Conservation (phyloP, 2,888 invertebrate genomes). For the Fragum whitleyi region DNA sequence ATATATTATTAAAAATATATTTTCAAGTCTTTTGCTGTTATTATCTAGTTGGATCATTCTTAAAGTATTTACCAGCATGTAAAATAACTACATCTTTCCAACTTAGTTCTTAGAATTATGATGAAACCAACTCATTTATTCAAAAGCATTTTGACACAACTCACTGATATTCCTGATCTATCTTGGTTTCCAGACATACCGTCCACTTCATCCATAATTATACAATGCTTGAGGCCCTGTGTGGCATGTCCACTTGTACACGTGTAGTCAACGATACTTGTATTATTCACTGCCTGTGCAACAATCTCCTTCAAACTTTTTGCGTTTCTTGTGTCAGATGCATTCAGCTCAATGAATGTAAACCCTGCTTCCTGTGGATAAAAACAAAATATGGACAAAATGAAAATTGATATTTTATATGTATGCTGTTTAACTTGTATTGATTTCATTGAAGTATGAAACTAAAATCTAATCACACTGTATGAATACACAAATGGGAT, state of each 20-base stretch:
- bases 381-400: neutral
- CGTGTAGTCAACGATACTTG: conserved; percentile 82
- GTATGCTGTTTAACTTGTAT: neutral
- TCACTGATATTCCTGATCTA: conserved; percentile 93
- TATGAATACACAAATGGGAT: no score
- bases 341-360: conserved; percentile 97
- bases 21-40: no score
- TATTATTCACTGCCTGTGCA: conserved; percentile 91
- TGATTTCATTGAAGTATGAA: no score
- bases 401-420: neutral
- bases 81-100: no score
- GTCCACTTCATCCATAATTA: conserved; percentile 99
- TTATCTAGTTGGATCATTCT: no score
- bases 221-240: conserved; percentile 90
- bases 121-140: no score
- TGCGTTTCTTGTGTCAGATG: conserved; percentile 98
- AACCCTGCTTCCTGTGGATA: conserved; percentile 90
- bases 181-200: conserved; percentile 99
- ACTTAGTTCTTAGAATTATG: no score
- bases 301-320: conserved; percentile 93
- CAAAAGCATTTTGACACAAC: no score
- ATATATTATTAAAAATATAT: no score
- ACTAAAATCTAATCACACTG: no score
- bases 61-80: no score
- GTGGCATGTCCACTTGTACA: conserved; percentile 35